phyloP scores from a whole-genome alignment of 1,140 invertebrate species.

The Zaprionus kolodkinae region DNA sequence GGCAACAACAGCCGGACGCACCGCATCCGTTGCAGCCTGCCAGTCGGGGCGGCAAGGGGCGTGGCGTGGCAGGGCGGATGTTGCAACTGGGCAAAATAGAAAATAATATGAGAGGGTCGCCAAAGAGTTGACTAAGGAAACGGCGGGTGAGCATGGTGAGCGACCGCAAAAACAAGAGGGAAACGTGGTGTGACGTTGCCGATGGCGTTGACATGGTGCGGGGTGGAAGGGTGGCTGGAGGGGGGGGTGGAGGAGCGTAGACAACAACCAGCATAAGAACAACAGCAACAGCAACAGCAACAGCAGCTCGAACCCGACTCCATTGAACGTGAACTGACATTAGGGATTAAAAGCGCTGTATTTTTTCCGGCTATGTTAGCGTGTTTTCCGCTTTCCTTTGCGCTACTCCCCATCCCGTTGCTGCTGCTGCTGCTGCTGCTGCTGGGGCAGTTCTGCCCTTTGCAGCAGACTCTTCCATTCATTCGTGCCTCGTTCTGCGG shows the following conservation, averaged over 20 bases:
- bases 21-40: constrained; percentile 53
- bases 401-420: background rate
- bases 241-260: no score
- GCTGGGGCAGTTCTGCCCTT: background rate
- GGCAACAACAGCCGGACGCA: constrained; percentile 52
- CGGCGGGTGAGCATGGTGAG: constrained; percentile 17
- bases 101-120: constrained; percentile 48
- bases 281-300: background rate
- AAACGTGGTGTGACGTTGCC: background rate
- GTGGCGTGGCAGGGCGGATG: background rate
- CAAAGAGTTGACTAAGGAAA: constrained; percentile 51
- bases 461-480: constrained; percentile 34
- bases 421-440: background rate
- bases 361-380: constrained; percentile 49
- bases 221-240: background rate
- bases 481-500: constrained; percentile 34
- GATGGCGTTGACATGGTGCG: no score
- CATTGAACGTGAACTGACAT: constrained; percentile 71
- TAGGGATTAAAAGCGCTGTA: constrained; percentile 67
- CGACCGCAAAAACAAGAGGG: constrained; percentile 30
- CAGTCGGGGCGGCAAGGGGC: background rate
- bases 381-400: background rate
- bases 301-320: constrained; percentile 41
- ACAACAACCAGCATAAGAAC: background rate
- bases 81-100: constrained; percentile 6